Conservation (phyloP, 2,797 vertebrate species). For the Phalanger gymnotis region DNA sequence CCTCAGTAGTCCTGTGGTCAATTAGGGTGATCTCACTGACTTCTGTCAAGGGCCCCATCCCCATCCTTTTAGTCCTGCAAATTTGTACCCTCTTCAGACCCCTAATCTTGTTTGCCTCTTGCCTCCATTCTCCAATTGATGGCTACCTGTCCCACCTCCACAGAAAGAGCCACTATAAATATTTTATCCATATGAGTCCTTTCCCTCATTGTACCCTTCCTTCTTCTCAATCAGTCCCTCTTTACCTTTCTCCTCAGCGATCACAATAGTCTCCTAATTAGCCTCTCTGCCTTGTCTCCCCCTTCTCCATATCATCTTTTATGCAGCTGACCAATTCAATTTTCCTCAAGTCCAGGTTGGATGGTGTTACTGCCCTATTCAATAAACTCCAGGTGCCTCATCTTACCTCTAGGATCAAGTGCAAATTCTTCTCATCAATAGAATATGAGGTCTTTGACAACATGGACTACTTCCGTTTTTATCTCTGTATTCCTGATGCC, state of each 20-base stretch:
- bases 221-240: not conserved
- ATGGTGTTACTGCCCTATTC: not conserved
- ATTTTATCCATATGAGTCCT: not conserved
- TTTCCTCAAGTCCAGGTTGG: not conserved
- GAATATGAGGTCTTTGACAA: not conserved
- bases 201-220: not conserved
- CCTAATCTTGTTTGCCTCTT: not conserved
- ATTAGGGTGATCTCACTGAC: not conserved
- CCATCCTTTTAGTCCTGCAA: not conserved
- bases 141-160: no score
- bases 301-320: not conserved
- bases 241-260: not conserved
- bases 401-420: not conserved
- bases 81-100: not conserved
- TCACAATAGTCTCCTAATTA: not conserved
- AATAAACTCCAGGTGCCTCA: not conserved
- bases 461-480: not conserved
- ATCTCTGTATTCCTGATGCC: not conserved
- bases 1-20: not conserved
- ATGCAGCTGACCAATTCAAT: not conserved
- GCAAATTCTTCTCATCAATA: not conserved
- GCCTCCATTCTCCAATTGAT: not conserved
- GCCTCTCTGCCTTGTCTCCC: not conserved
- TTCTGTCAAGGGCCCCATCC: not conserved
- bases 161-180: no score